Evolutionary conservation across 2,888 invertebrate species (phyloP), one percentile per base, ranked within the genome.

Genomic region (Xestia c-nigrum): DNA sequence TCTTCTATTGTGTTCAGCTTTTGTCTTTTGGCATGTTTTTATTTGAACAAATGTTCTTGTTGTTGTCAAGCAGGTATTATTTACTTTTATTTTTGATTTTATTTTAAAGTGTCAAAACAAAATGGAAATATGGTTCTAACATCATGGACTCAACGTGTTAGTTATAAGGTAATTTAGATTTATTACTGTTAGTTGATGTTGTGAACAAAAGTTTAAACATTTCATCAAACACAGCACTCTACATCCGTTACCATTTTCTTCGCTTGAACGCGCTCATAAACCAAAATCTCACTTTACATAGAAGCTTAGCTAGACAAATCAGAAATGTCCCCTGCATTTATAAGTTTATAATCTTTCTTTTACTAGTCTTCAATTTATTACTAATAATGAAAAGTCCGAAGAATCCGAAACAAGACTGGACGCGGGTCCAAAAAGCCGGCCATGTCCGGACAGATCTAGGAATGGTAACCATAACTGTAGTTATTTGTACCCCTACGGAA

Each of bases 1-100:
- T 76, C 38, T 64, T 74, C 57, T 83, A 64, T 72, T 85, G 55
- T 74, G 19, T 85, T 74, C 40, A 63, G 72, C 50, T 78, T 61
- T 71, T 81, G 52, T 74, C 7, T 16, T 85, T 68, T 47, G 24
- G 19, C 47, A 70, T 83, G 74, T 57, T 75, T 83, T 75, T 59
- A 55, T 74, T 61, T 57, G 70, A 81, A 74, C 50, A 55, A 65
- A 40, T 47, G 50, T 52, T 78, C 47, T 63, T 69, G 19, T 55
- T 73, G 14, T 43, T 65, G 14, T 74, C 16, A 74, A 65, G 64
- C 38, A 65, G 16, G 5, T 43, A 19, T 80, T 57, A 57, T 38
- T 47, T 55, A 5, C 12, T 47, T 57, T 78, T 31, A 46, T 73
- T 79, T 55, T n/a, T 55, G 10, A 10, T 52, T 79, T 72, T 43